Evolutionary conservation across 2,888 invertebrate species (phyloP).

Genomic region (Acanthoscelides obtectus): DNA sequence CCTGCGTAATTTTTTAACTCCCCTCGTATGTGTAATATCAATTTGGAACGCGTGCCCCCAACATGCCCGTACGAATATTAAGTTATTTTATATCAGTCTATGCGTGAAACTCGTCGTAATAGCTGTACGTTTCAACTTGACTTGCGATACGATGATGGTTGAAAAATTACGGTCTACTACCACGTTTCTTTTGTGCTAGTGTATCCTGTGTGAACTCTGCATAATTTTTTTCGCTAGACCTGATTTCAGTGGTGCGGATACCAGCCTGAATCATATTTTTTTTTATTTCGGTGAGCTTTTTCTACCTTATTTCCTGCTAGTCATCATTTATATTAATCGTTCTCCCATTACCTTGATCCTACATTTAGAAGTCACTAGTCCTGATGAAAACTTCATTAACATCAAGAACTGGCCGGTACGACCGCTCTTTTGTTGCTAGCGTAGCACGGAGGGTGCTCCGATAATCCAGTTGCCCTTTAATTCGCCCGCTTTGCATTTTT

Average conservation of each 20-base stretch:
- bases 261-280: neutral
- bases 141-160: neutral
- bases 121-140: neutral
- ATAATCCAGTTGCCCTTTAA: too few relatives aligned
- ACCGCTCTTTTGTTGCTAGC: too few relatives aligned
- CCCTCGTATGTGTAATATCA: neutral
- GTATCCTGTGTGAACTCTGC: neutral
- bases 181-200: neutral
- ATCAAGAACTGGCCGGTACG: too few relatives aligned
- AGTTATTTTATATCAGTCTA: neutral
- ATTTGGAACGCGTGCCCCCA: neutral
- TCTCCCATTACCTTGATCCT: too few relatives aligned
- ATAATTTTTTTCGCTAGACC: neutral
- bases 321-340: neutral
- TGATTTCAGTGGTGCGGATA: neutral
- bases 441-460: too few relatives aligned
- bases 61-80: neutral
- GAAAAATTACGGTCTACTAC: neutral
- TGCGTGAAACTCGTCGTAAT: neutral
- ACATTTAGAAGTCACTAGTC: too few relatives aligned
- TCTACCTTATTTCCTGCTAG: neutral
- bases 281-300: neutral
- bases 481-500: too few relatives aligned
- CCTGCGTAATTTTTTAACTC: neutral
- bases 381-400: too few relatives aligned